phyloP scores from a whole-genome alignment of 2,797 vertebrate genomes.

The Acropternis orthonyx region DNA sequence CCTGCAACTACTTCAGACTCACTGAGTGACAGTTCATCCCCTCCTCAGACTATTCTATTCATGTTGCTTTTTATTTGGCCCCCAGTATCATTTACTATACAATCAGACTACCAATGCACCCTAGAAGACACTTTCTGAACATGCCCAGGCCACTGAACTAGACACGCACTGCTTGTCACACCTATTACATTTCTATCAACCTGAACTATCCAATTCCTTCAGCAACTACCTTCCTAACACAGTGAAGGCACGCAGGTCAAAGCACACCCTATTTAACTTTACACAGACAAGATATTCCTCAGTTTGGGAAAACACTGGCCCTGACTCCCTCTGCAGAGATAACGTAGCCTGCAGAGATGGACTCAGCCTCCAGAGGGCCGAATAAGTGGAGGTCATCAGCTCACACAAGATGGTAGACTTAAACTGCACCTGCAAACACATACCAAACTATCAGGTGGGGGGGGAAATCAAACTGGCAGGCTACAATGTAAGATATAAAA shows the following conservation, averaged over 20 bases:
- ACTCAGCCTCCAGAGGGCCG: not conserved
- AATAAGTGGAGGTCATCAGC: not conserved
- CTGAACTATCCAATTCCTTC: not conserved
- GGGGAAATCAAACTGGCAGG: not conserved
- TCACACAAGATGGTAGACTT: not conserved
- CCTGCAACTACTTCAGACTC: not conserved
- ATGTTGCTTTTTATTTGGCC: not conserved
- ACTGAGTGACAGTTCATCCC: fast-evolving
- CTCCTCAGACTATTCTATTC: not conserved
- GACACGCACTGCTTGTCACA: not conserved
- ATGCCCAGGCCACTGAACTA: not conserved
- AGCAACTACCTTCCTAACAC: not conserved
- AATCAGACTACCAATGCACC: not conserved
- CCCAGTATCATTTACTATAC: not conserved
- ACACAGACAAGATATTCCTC: not conserved
- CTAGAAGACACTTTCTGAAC: not conserved
- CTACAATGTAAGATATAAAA: not conserved
- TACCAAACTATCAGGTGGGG: not conserved
- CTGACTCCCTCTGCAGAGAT: not conserved
- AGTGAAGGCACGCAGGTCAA: not conserved
- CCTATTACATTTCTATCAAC: not conserved
- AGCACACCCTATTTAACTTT: not conserved
- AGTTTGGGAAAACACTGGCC: not conserved
- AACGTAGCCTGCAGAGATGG: not conserved
- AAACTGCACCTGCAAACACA: not conserved